A percentile compares a stretch with the other conserved stretches of the same genome.
These are phyloP conservation scores for Oreochromis grahami DNA, from an alignment of 2,797 vertebrate species.

Conservation along the genomic window DNA sequence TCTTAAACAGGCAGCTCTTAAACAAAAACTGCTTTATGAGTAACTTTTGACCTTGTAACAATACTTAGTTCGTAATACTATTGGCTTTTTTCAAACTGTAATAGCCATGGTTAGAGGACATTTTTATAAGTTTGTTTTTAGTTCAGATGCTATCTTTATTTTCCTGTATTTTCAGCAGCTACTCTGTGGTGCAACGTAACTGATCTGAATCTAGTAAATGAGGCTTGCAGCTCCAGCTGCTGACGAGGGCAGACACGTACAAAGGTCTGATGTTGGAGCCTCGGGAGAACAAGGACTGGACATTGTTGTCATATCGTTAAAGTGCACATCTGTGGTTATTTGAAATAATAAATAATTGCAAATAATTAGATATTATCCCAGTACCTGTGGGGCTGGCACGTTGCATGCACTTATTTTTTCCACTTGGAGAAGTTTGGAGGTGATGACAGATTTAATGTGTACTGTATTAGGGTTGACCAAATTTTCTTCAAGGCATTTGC, in stretches of 20 bases:
- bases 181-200: conserved; percentile 61
- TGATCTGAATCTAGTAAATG: conserved; percentile 76
- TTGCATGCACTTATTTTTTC: background rate
- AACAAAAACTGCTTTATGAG: conserved; percentile 33
- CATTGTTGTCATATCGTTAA: conserved; percentile 19
- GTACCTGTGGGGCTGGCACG: background rate
- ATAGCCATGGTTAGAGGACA: conserved; percentile 44
- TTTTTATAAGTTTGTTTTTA: conserved; percentile 68
- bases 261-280: conserved; percentile 16
- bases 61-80: conserved; percentile 29
- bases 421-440: background rate
- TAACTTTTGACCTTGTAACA: conserved; percentile 46
- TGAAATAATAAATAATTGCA: background rate
- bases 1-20: conserved; percentile 13
- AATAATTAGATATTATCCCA: background rate
- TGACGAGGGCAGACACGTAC: conserved; percentile 52
- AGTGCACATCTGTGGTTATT: background rate
- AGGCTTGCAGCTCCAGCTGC: conserved; percentile 69
- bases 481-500: background rate
- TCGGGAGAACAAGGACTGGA: conserved; percentile 18
- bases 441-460: background rate
- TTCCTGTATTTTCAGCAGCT: conserved; percentile 74
- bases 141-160: conserved; percentile 74
- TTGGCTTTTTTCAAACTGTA: conserved; percentile 50
- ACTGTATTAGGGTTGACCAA: background rate